Base-by-base conservation (phyloP, 2,888 invertebrate species). In the Bellardia pandia region DNA sequence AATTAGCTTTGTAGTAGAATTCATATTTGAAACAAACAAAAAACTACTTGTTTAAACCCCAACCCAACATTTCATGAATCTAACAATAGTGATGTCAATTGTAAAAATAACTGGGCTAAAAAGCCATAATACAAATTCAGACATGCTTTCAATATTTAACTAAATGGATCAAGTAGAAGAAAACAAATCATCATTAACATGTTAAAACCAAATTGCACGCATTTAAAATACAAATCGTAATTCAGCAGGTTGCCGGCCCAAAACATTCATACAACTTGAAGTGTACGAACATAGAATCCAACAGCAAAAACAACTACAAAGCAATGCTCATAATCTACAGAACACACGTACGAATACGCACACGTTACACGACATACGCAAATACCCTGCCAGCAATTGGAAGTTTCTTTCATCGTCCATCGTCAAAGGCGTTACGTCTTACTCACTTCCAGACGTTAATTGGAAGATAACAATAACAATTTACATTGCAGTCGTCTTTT, bases 211-310 rank as follows among this genome's bases (percentile, higher is more conserved):
- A 86, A 78, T 74, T 82, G 82, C 78, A 82, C 82, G 78, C 86
- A 78, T 82, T 86, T 78, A 56, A 86, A 86, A 86, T 86, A 86
- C 78, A 86, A 86, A 86, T 86, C 77, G 85, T 77, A 72, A 72
- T 51, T 58, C 76, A 66, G 81, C 81, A 64, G 80, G 85, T 64
- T 72, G 62, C 51, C 40, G 69, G 45, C 58, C 58, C 33, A 42
- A 45, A 60, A 37, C 45, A 45, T 23, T 8, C 2, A 56, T 8
- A 56, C 56, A 56, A 56, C 16, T 23, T 7, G 62, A 33, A 37
- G 37, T 0, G 60, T 33, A 60, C 42, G 11, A 66, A 42, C 1
- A 16, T 40, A 64, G 6, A 64, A 40, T 40, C 9, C n/a, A 40
- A 40, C 14, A 16, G 11, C 42, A 66, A 64, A 11, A 2, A 11